Evolutionary conservation across 2,113 vertebrate species (phyloP).

Genomic region (Cynopterus brachyotis): DNA sequence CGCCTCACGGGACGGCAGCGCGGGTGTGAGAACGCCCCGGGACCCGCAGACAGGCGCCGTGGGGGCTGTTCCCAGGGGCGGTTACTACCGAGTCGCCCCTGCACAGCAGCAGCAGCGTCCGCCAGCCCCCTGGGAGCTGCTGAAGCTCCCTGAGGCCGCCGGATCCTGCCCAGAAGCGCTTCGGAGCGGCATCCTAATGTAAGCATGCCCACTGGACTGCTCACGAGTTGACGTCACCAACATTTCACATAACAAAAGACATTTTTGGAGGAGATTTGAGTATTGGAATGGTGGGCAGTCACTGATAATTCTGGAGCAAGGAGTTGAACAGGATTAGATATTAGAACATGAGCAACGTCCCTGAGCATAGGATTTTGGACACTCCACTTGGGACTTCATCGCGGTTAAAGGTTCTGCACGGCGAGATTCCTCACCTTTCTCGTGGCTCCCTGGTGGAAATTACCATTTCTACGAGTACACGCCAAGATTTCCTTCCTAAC

Average conservation of each 20-base stretch:
- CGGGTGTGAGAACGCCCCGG: not conserved
- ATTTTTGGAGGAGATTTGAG: not conserved
- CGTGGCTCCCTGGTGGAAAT: constrained; percentile 64
- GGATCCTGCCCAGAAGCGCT: not conserved
- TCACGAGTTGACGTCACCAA: not conserved
- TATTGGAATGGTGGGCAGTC: constrained; percentile 15
- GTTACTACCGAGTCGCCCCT: too few species aligned
- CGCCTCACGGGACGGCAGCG: too few species aligned
- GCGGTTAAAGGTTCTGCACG: not conserved
- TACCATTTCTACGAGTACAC: constrained; percentile 49
- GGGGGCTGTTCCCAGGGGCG: not conserved
- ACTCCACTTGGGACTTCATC: constrained; percentile 48
- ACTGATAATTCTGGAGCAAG: not conserved
- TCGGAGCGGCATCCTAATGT: not conserved
- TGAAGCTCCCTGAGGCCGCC: too few species aligned
- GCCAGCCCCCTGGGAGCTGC: not conserved
- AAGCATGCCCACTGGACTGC: not conserved
- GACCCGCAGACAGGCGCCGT: rapidly evolving
- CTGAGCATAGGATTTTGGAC: constrained; percentile 31
- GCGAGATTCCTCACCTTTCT: not conserved
- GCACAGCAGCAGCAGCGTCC: too few species aligned
- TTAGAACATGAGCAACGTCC: not conserved
- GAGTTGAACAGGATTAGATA: not conserved
- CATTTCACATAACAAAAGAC: not conserved
- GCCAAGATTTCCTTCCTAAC: constrained; percentile 53